Evolutionary conservation across 2,888 invertebrate genomes (phyloP).

Genomic region (Gandaritis pyraliata): DNA sequence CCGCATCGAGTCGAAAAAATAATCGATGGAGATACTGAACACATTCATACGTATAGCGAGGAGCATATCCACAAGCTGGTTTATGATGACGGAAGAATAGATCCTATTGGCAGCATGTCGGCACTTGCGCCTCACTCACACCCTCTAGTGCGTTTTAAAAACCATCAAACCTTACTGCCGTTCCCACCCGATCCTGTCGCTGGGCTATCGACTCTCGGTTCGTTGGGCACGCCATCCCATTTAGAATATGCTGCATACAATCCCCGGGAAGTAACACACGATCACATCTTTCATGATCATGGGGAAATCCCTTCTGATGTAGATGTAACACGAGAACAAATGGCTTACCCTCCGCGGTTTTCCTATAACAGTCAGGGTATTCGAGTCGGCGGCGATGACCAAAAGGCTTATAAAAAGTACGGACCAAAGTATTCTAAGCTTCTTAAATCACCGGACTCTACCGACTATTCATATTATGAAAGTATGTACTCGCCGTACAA

Average conservation of each 20-base stretch:
- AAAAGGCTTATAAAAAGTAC: constrained; percentile 61
- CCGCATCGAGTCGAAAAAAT: constrained; percentile 81
- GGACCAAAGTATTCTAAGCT: constrained; percentile 59
- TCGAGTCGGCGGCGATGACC: constrained; percentile 52
- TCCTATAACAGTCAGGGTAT: constrained; percentile 72
- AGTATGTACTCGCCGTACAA: constrained; percentile 63
- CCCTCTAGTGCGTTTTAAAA: constrained; percentile 62
- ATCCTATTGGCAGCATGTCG: constrained; percentile 61
- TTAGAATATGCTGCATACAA: constrained; percentile 76
- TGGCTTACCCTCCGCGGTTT: constrained; percentile 65
- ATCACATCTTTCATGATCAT: constrained; percentile 80
- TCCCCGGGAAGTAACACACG: constrained; percentile 79
- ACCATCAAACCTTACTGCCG: constrained; percentile 56
- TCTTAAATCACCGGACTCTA: constrained; percentile 52
- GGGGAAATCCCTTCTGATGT: constrained; percentile 72
- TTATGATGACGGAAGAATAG: constrained; percentile 62
- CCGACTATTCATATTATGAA: constrained; percentile 76
- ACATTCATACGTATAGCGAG: constrained; percentile 80
- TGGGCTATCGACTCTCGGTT: constrained; percentile 60
- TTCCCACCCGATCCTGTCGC: constrained; percentile 59
- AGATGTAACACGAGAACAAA: constrained; percentile 64
- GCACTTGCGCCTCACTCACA: constrained; percentile 53
- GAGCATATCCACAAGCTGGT: constrained; percentile 79
- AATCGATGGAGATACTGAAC: constrained; percentile 80
- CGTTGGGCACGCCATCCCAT: constrained; percentile 68